Evolutionary conservation across 1,140 invertebrate genomes (phyloP).

Genomic region (Brachionus rotundiformis): DNA sequence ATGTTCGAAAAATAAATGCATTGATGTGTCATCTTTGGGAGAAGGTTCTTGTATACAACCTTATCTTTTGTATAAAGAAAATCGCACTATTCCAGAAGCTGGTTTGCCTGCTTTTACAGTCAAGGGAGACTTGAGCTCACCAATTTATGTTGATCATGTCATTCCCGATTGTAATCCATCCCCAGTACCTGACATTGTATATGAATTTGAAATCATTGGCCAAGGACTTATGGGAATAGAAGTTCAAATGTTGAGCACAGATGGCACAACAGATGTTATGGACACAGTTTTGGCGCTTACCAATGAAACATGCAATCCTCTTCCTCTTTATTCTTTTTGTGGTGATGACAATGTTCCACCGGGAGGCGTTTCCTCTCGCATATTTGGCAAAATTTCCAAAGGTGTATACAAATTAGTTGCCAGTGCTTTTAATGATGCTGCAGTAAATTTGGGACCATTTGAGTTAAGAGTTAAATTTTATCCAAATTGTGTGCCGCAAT

Average conservation of each 20-base stretch:
- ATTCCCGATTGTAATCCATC: constrained; percentile 1
- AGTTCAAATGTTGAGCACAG: constrained; percentile 1
- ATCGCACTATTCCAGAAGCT: background rate
- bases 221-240: background rate
- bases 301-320: background rate
- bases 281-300: background rate
- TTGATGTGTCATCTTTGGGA: background rate
- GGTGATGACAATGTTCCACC: constrained; percentile 21
- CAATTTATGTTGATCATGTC: background rate
- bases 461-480: constrained; percentile 35
- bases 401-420: constrained; percentile 17
- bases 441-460: background rate
- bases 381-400: constrained; percentile 8
- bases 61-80: background rate
- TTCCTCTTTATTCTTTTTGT: background rate
- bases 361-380: background rate
- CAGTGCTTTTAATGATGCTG: background rate
- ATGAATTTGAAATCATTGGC: constrained; percentile 4
- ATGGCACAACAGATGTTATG: constrained; percentile 9
- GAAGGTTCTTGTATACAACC: background rate
- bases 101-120: background rate
- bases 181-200: constrained; percentile 11
- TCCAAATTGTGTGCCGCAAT: constrained; percentile 27
- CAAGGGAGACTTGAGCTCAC: background rate
- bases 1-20: constrained; percentile 26